Conservation (phyloP, 2,888 invertebrate genomes). For the Limenitis camilla region DNA sequence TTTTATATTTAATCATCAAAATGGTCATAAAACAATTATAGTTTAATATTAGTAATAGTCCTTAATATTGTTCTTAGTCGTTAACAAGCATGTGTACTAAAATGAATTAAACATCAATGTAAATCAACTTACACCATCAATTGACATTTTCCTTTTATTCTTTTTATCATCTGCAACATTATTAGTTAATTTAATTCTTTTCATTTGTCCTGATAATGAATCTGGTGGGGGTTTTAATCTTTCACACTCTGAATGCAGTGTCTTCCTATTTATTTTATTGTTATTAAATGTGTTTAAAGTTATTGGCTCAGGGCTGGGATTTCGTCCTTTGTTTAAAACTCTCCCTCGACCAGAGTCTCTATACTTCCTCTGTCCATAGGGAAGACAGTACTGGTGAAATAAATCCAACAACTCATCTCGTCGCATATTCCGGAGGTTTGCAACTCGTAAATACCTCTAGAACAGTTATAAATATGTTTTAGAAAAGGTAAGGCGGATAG, state of each 20-base stretch:
- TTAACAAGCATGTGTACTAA: too few species aligned
- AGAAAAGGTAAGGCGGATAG: background rate
- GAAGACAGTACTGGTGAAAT: conserved; percentile 63
- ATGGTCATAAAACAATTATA: too few species aligned
- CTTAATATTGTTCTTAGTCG: too few species aligned
- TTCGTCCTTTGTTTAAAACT: conserved; percentile 50
- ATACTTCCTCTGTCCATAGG: conserved; percentile 61
- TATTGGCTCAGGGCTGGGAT: conserved; percentile 39
- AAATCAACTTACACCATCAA: conserved; percentile 47
- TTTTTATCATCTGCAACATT: conserved; percentile 29
- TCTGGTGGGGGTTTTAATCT: conserved; percentile 56
- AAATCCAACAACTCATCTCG: conserved; percentile 56
- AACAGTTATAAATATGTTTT: conserved; percentile 27
- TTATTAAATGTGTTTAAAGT: conserved; percentile 28
- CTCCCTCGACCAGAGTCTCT: conserved; percentile 59
- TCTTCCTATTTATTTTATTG: conserved; percentile 30
- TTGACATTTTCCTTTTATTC: conserved; percentile 50
- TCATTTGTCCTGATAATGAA: conserved; percentile 50
- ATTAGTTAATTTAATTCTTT: conserved; percentile 55
- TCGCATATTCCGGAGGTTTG: conserved; percentile 42
- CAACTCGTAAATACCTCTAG: conserved; percentile 54
- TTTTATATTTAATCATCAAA: too few species aligned
- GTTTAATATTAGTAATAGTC: too few species aligned
- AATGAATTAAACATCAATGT: background rate
- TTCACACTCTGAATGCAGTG: conserved; percentile 31